Evolutionary conservation across 2,797 vertebrate species (phyloP).

Genomic region (Borostomias antarcticus): DNA sequence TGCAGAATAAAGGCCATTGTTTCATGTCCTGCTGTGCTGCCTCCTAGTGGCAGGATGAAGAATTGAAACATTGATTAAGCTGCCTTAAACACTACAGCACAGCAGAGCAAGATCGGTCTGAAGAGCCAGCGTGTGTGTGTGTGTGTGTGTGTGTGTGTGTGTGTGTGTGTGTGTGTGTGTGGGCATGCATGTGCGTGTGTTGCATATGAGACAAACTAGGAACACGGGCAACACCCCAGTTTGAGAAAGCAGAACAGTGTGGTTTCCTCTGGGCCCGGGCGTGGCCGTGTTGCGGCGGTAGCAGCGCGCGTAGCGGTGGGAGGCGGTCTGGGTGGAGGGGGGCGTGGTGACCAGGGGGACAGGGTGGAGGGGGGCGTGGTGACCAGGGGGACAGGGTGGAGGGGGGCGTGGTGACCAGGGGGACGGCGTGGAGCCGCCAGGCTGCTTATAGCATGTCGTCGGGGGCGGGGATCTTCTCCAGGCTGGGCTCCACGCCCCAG

Average conservation of each 20-base stretch:
- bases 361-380: conserved; percentile 1
- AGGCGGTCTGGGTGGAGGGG: not conserved
- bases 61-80: no score
- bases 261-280: conserved; percentile 26
- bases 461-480: conserved; percentile 81
- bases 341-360: conserved; percentile 12
- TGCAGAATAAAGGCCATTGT: no score
- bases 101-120: no score
- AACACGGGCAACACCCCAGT: conserved; percentile 14
- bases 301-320: not conserved
- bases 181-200: no score
- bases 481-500: conserved; percentile 87
- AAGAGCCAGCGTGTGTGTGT: no score
- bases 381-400: conserved; percentile 1
- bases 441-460: conserved; percentile 68
- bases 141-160: no score
- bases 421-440: not conserved
- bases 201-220: conserved; percentile 19
- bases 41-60: no score
- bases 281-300: no score
- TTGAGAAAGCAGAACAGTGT: conserved; percentile 26
- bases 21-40: no score
- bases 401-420: conserved; percentile 7
- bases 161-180: no score
- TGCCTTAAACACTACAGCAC: no score